These are phyloP conservation scores for Morphnarchus princeps DNA, from an alignment of 2,113 vertebrate genomes.

Conservation along the genomic window DNA sequence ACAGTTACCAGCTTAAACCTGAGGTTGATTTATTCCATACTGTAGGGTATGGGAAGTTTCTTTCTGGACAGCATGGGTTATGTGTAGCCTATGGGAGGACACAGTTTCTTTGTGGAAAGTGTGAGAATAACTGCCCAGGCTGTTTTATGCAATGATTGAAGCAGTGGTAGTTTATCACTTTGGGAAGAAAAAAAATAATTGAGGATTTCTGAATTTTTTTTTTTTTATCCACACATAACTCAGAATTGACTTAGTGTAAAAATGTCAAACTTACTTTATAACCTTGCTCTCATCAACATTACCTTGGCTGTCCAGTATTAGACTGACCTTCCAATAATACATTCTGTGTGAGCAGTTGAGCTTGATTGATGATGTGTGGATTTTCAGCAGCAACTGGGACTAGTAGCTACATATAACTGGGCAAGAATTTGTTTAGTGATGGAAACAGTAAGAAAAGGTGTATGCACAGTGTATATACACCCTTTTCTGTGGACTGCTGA, in stretches of 20 bases:
- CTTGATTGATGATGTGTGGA: not conserved
- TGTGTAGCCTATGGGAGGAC: not conserved
- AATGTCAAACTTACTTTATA: constrained; percentile 8
- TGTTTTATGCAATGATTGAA: not conserved
- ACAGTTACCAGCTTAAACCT: not conserved
- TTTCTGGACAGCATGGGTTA: not conserved
- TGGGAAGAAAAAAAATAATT: not conserved
- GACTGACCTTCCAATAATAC: not conserved
- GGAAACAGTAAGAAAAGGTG: not conserved
- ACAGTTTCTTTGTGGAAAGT: not conserved
- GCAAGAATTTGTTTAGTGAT: not conserved
- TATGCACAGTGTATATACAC: not conserved
- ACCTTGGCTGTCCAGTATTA: not conserved
- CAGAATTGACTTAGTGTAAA: constrained; percentile 18
- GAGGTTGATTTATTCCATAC: not conserved
- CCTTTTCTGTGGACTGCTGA: not conserved
- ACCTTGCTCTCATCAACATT: not conserved
- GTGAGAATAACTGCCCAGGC: not conserved
- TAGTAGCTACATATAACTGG: not conserved
- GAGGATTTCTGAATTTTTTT: not conserved
- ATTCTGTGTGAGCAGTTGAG: not conserved
- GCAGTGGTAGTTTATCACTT: not conserved
- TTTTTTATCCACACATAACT: not conserved
- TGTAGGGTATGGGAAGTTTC: not conserved
- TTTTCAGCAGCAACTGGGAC: not conserved